A percentile compares a stretch with the other conserved stretches of the same genome.
Evolutionary conservation across 1,140 invertebrate species (phyloP).

Genomic region (Vanessa atalanta): DNA sequence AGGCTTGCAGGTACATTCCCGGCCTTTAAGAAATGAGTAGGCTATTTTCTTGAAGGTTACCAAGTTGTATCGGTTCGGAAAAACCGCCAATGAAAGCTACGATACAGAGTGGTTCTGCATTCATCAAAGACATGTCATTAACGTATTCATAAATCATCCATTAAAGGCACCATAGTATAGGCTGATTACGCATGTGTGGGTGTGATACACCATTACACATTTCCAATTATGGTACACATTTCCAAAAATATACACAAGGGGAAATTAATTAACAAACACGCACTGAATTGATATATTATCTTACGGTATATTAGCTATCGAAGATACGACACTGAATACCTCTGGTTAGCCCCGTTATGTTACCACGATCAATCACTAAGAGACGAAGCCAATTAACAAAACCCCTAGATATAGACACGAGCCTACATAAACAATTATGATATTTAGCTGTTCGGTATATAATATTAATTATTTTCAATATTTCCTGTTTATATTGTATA

Average conservation of each 20-base stretch:
- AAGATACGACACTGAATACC: not conserved
- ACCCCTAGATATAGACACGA: not conserved
- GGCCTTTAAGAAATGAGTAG: too few species aligned
- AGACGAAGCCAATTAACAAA: slow-evolving; percentile 3
- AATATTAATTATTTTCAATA: not conserved
- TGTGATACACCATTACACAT: too few species aligned
- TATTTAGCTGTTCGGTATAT: not conserved
- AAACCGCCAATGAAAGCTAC: not conserved
- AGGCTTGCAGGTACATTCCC: too few species aligned
- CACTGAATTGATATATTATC: not conserved
- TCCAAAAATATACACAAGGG: too few species aligned
- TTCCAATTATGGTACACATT: too few species aligned
- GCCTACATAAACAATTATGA: not conserved
- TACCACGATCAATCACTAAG: slow-evolving; percentile 3
- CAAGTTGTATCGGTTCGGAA: too few species aligned
- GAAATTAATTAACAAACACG: too few species aligned
- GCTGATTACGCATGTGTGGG: too few species aligned
- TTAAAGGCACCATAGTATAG: too few species aligned
- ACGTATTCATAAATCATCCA: not conserved
- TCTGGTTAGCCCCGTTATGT: not conserved
- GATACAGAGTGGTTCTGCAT: not conserved
- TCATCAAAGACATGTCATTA: not conserved
- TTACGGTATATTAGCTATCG: not conserved
- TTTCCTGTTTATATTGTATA: too few species aligned
- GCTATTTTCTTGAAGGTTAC: too few species aligned